phyloP scores from a whole-genome alignment of 2,888 invertebrate species.

The Chrysomela aeneicollis region DNA sequence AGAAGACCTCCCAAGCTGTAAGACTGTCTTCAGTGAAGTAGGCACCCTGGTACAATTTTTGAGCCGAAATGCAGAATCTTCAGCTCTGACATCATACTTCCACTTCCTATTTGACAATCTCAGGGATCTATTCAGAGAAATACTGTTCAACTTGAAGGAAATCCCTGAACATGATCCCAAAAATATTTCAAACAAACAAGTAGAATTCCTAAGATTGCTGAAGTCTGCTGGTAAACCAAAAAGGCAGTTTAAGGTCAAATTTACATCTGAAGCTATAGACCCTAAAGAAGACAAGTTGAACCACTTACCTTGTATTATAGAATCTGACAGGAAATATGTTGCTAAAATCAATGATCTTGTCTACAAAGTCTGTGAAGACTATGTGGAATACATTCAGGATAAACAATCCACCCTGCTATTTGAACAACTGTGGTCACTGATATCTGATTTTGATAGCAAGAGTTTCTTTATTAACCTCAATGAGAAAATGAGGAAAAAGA shows the following conservation, averaged over 20 bases:
- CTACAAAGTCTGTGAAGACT: slow-evolving; percentile 63
- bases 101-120: slow-evolving; percentile 60
- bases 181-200: slow-evolving; percentile 55
- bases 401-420: slow-evolving; percentile 63
- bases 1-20: slow-evolving; percentile 58
- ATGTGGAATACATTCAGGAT: slow-evolving; percentile 65
- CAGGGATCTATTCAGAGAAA: slow-evolving; percentile 52
- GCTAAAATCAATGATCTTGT: slow-evolving; percentile 62
- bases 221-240: slow-evolving; percentile 60
- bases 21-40: slow-evolving; percentile 63
- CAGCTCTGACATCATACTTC: slow-evolving; percentile 56
- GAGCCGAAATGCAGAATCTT: slow-evolving; percentile 61
- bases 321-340: slow-evolving; percentile 55
- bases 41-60: slow-evolving; percentile 66
- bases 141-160: slow-evolving; percentile 47
- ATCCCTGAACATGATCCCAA: slow-evolving; percentile 41
- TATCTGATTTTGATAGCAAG: slow-evolving; percentile 66
- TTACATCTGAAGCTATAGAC: slow-evolving; percentile 31
- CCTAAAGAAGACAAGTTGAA: slow-evolving; percentile 25
- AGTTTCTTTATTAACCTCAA: slow-evolving; percentile 64
- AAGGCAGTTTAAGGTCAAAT: slow-evolving; percentile 61
- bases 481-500: slow-evolving; percentile 45
- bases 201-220: slow-evolving; percentile 63
- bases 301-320: slow-evolving; percentile 19
- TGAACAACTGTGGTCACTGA: slow-evolving; percentile 64